Evolutionary conservation across 1,140 invertebrate species (phyloP).

Genomic region (Drusus annulatus): DNA sequence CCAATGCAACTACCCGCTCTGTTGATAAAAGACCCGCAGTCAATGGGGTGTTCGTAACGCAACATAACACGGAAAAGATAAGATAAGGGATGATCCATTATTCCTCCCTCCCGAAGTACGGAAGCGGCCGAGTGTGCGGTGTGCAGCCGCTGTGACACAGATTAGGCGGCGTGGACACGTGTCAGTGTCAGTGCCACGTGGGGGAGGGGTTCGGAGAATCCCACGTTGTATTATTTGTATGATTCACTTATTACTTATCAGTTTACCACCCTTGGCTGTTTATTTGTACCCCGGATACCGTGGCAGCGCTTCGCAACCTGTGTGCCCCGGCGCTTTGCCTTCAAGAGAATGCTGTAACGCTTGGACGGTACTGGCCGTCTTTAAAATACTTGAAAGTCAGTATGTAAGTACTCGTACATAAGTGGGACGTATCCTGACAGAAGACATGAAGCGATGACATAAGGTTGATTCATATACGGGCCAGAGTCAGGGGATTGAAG

Average conservation of each 20-base stretch:
- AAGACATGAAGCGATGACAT: too few relatives aligned
- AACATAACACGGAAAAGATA: conserved; percentile 8
- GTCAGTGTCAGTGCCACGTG: conserved; percentile 22
- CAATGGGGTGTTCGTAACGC: neutral
- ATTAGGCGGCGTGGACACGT: conserved; percentile 56
- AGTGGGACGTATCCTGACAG: too few relatives aligned
- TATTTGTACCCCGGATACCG: neutral
- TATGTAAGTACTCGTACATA: too few relatives aligned
- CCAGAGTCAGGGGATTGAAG: too few relatives aligned
- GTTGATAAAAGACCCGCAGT: neutral
- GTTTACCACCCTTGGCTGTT: too few relatives aligned
- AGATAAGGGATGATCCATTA: neutral
- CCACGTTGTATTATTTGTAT: neutral
- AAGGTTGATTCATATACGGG: too few relatives aligned
- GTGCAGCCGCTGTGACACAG: conserved; percentile 49
- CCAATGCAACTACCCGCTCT: neutral
- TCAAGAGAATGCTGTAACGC: too few relatives aligned
- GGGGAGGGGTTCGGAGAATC: neutral
- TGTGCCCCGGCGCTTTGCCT: too few relatives aligned
- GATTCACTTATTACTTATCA: conserved; percentile 54
- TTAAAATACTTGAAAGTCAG: too few relatives aligned
- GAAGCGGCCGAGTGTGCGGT: conserved; percentile 26
- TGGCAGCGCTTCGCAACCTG: neutral
- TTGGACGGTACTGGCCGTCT: too few relatives aligned
- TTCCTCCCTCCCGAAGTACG: conserved; percentile 23